Evolutionary conservation across 2,113 vertebrate species (phyloP), one percentile per base, ranked within the genome.

Genomic region (Chauna torquata): DNA sequence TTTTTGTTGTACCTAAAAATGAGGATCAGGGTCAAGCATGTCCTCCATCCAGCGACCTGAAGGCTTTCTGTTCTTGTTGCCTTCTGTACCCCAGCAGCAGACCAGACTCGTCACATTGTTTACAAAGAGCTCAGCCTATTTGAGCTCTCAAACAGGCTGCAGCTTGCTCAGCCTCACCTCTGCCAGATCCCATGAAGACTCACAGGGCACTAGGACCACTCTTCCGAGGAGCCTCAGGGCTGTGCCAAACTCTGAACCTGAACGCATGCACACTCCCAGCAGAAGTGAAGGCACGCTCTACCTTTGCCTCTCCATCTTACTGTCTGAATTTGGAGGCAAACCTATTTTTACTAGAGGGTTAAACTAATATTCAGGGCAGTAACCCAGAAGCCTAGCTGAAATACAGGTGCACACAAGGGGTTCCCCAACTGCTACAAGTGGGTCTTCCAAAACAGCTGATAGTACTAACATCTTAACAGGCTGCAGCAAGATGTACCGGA

Each of bases 191-290:
- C 42, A 12, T 3, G 22, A 71, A 78, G 57, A 76, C 12, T 12
- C 20, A 45, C n/a, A 40, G 58, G 36, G 42, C 75, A 72, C 17
- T 11, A 30, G 47, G 42, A 74, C 34, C 4, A 50, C 13, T 64
- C 49, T 15, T 57, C 50, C 36, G 40, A 42, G 27, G 23, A 78
- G 65, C 34, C 61, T 76, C 70, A 78, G 42, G 42, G 49, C 22
- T 52, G 54, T 52, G 42, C 59, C 59, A 42, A 72, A 30, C 80
- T 78, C 36, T 25, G 36, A 8, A 34, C 8, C 18, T 47, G 34
- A 62, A 52, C 17, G 47, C 1, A 0, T 4, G 4, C 2, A 2
- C 10, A 7, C 20, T 42, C 42, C 40, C 34, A 49, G 55, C 28
- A 68, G 52, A 77, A 62, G 42, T 25, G 52, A 82, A 52, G 34